Percentiles rank a stretch among this genome's conserved stretches.
Evolutionary conservation across 30 jellyfish, hydroid and myxozoan genomes (phyloP).

Genomic region (Mastigias papua): DNA sequence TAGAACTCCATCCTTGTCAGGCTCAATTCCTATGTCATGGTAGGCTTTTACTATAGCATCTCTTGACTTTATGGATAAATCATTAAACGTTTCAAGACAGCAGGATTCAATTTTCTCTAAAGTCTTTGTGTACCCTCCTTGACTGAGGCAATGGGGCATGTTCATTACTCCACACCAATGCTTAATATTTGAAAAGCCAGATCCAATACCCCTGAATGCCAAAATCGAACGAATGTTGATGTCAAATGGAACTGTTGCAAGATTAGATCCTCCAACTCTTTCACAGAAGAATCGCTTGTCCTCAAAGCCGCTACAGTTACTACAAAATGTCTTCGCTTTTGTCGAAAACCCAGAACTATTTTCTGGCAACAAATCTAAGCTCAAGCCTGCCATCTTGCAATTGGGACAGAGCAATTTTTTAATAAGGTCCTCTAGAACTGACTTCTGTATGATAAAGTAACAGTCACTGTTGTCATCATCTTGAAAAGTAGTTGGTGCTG

Average conservation of each 20-base stretch:
- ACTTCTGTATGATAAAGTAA: constrained; percentile 11
- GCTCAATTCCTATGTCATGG: too few relatives aligned
- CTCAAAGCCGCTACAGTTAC: neutral
- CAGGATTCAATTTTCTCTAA: too few relatives aligned
- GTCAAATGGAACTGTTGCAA: constrained; percentile 2
- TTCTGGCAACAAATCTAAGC: neutral
- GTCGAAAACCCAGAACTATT: neutral
- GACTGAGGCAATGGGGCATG: constrained; percentile 38
- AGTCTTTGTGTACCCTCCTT: neutral
- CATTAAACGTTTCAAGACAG: too few relatives aligned
- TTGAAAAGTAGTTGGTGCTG: neutral
- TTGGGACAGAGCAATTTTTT: neutral
- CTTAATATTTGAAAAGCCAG: constrained; percentile 48
- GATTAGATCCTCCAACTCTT: constrained; percentile 30
- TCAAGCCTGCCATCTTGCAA: neutral
- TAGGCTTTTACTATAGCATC: too few relatives aligned
- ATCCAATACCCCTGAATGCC: constrained; percentile 60
- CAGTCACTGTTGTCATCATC: constrained; percentile 3
- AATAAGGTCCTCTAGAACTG: neutral
- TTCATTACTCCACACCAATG: constrained; percentile 51
- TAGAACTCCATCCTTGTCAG: too few relatives aligned
- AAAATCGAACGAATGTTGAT: constrained; percentile 17
- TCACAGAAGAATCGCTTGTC: neutral
- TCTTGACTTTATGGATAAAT: too few relatives aligned
- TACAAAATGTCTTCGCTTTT: constrained; percentile 8